Percentiles rank a stretch among this genome's conserved stretches.
phyloP scores from a whole-genome alignment of 2,888 invertebrate species.

The Synanthedon myopaeformis region DNA sequence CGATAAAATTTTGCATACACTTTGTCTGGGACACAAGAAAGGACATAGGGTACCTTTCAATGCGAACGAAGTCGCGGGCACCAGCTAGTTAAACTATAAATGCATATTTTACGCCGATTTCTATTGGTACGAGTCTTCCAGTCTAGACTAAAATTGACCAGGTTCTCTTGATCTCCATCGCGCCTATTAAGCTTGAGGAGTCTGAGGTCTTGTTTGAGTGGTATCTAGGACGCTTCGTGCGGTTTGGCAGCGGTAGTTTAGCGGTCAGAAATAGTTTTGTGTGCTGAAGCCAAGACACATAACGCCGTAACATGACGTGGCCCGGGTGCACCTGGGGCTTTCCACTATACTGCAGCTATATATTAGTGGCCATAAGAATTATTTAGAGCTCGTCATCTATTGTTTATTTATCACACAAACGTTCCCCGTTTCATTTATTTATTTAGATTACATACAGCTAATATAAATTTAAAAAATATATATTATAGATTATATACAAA shows the following conservation, averaged over 20 bases:
- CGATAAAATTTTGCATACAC: no score
- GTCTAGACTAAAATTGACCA: background rate
- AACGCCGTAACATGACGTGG: slow-evolving; percentile 11
- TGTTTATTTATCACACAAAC: no score
- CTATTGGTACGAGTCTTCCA: background rate
- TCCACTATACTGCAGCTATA: slow-evolving; percentile 14
- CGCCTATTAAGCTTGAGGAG: background rate
- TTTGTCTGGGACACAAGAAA: no score
- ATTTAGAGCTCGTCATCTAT: no score
- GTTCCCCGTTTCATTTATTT: no score
- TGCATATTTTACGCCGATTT: background rate
- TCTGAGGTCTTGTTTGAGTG: slow-evolving; percentile 7
- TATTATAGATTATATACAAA: no score
- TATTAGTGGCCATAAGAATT: background rate
- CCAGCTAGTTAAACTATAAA: background rate
- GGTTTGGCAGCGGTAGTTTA: slow-evolving; percentile 45
- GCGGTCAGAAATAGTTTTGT: slow-evolving; percentile 49
- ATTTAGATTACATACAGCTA: no score
- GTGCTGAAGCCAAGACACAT: slow-evolving; percentile 41
- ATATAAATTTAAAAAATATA: no score
- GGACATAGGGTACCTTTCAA: no score
- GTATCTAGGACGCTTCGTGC: slow-evolving; percentile 16
- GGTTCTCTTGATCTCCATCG: background rate
- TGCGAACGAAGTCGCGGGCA: no score
- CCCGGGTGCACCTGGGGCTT: slow-evolving; percentile 7